Base-by-base conservation (phyloP, 2,888 invertebrate species). In the Lymantria dispar region DNA sequence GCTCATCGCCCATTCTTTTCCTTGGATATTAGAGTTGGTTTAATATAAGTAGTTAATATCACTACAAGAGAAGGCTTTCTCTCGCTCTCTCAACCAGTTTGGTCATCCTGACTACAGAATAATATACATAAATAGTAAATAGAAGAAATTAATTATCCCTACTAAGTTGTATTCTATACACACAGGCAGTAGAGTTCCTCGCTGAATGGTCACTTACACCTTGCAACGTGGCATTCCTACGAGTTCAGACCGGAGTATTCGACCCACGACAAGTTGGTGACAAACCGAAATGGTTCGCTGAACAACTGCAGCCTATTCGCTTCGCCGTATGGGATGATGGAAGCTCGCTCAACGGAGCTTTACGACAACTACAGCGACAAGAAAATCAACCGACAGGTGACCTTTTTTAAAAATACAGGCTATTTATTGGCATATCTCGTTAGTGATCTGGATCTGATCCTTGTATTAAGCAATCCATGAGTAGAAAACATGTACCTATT, bases 141-240 rank as follows among this genome's bases (percentile, higher is more conserved):
- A n/a, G n/a, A n/a, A n/a, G n/a, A n/a, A n/a, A n/a, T n/a, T n/a
- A n/a, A n/a, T 36, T 22, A 36, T 36, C 33, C 7, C 36, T 11
- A 11, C 7, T 11, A 36, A 36, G 11, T 22, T 22, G 3, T 22
- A 15, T 5, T 45, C 22, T 39, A 43, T 50, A 14, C 0, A 41
- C 47, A 0, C 83, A 96, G 94, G 99, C 99, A 0, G 99, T 99
- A 0, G 99, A 99, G 82, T 99, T 98, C 85, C 93, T 99, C 62
- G 99, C 99, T 0, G 99, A 99, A 85, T 99, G 99, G 98, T 98
- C 98, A 0, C 91, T 99, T 10, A 98, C 98, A 1, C 99, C 99
- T 0, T 97, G 96, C 70, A 99, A 99, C 88, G 98, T 99, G 53
- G 99, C 99, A 3, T 99, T 99, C 79, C 94, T 99, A 42, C 94